These are phyloP conservation scores for Ectropis grisescens DNA, from an alignment of 1,140 invertebrate species.

Conservation along the genomic window DNA sequence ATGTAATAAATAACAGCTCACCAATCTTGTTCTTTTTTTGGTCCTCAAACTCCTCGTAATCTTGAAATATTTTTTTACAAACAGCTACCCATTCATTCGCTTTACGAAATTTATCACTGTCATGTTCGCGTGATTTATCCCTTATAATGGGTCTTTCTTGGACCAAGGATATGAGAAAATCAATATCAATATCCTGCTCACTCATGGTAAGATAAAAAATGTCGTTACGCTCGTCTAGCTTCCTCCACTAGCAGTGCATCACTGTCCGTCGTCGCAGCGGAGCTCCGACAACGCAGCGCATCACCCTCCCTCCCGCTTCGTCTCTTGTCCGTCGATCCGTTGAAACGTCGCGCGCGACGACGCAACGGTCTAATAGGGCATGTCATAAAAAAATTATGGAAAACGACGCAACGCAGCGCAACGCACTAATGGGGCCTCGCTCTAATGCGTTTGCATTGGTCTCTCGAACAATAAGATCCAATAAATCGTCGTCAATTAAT, in stretches of 20 bases:
- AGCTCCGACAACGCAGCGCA: slow-evolving; percentile 12
- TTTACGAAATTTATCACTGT: slow-evolving; percentile 14
- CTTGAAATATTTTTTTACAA: slow-evolving; percentile 13
- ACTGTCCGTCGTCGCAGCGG: slow-evolving; percentile 11
- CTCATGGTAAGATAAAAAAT: slow-evolving; percentile 5
- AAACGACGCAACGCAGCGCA: slow-evolving; percentile 12
- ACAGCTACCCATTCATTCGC: slow-evolving; percentile 16
- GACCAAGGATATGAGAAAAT: slow-evolving; percentile 13
- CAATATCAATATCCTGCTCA: slow-evolving; percentile 15
- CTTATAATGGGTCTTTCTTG: slow-evolving; percentile 16
- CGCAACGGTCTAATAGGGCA: slow-evolving; percentile 13
- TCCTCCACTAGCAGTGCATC: slow-evolving; percentile 5
- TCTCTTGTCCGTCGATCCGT: slow-evolving; percentile 14
- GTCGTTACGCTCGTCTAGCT: slow-evolving; percentile 14
- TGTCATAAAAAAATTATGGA: slow-evolving; percentile 15
- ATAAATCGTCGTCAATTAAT: too few relatives aligned
- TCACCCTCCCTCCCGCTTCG: slow-evolving; percentile 17
- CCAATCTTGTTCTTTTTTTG: slow-evolving; percentile 15
- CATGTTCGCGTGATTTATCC: slow-evolving; percentile 16
- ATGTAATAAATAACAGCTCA: slow-evolving; percentile 16
- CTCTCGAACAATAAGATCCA: too few relatives aligned
- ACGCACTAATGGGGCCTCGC: slow-evolving; percentile 15
- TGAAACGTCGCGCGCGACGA: slow-evolving; percentile 13
- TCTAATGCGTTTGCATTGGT: too few relatives aligned
- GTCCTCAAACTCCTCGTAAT: slow-evolving; percentile 13